Conservation (phyloP, 1,140 invertebrate species). For the Pogonus chalceus region DNA sequence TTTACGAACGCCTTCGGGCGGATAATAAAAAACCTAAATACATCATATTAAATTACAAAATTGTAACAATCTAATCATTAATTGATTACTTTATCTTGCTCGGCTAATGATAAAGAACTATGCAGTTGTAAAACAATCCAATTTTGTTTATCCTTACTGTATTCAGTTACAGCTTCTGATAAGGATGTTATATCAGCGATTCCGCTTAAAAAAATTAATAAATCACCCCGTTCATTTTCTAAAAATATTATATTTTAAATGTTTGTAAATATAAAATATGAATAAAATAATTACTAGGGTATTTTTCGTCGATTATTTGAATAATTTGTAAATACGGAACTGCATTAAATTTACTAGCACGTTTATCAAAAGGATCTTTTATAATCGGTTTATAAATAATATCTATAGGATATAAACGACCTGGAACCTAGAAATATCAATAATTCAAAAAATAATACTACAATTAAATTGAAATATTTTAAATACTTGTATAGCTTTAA, state of each 20-base stretch:
- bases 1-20: slow-evolving; percentile 91
- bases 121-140: slow-evolving; percentile 97
- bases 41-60: not conserved
- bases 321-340: slow-evolving; percentile 87
- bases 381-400: slow-evolving; percentile 76
- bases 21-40: slow-evolving; percentile 83
- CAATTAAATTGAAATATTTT: slow-evolving; percentile 9
- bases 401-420: slow-evolving; percentile 86
- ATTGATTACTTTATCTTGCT: slow-evolving; percentile 82
- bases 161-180: slow-evolving; percentile 77
- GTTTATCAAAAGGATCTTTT: slow-evolving; percentile 56
- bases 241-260: slow-evolving; percentile 31
- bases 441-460: slow-evolving; percentile 16
- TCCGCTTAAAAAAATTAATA: slow-evolving; percentile 94
- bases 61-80: not conserved
- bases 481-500: slow-evolving; percentile 66
- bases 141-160: slow-evolving; percentile 65
- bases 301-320: slow-evolving; percentile 85
- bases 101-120: slow-evolving; percentile 81
- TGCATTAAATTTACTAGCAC: slow-evolving; percentile 72
- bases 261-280: slow-evolving; percentile 9
- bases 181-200: slow-evolving; percentile 89
- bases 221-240: slow-evolving; percentile 82
- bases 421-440: slow-evolving; percentile 63
- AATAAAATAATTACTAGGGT: slow-evolving; percentile 46